Conservation (phyloP, 2,797 vertebrate genomes). For the Falco novaeseelandiae region DNA sequence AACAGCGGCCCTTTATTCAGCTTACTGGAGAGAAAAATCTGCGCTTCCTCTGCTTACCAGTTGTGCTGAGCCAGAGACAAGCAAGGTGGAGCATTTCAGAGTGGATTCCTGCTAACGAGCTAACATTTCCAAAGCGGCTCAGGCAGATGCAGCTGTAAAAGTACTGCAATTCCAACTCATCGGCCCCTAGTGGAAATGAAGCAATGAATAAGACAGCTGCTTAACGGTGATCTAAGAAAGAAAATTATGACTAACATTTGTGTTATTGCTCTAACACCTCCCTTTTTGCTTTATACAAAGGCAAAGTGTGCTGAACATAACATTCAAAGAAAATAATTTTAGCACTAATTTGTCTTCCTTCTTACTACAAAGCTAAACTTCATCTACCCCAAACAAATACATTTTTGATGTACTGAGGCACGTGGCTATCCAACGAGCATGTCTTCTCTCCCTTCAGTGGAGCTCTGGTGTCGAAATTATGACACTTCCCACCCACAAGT, state of each 20-base stretch:
- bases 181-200: constrained; percentile 24
- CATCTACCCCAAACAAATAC: neutral
- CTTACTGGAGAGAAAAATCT: neutral
- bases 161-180: neutral
- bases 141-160: constrained; percentile 50
- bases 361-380: neutral
- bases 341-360: neutral
- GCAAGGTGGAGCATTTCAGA: constrained; percentile 10
- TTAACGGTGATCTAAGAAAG: constrained; percentile 22
- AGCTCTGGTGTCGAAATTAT: neutral
- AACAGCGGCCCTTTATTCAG: neutral
- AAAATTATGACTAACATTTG: constrained; percentile 29
- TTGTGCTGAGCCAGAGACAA: neutral
- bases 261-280: constrained; percentile 8
- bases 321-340: neutral
- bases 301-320: neutral
- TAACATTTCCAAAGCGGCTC: constrained; percentile 34
- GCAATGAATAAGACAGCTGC: constrained; percentile 47
- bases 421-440: neutral
- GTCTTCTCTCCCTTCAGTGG: neutral
- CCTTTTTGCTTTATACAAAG: neutral
- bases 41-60: neutral
- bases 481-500: neutral
- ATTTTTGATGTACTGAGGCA: neutral
- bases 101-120: constrained; percentile 12